Base-by-base conservation (phyloP, 2,888 invertebrate species). In the Dynastes grantii region DNA sequence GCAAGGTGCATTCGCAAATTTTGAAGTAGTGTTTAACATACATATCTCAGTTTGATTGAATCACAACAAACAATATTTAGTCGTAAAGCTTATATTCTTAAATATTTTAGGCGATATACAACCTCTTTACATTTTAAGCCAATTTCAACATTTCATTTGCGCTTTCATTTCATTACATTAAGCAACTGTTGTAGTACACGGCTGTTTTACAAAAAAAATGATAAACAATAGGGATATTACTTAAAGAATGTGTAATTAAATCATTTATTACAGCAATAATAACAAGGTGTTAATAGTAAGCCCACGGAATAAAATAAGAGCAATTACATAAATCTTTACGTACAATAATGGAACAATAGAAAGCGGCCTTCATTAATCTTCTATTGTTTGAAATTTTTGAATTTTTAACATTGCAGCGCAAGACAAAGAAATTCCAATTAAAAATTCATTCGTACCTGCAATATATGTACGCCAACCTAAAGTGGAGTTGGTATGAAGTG, bases 331-430 rank as follows among this genome's bases (percentile, higher is more conserved):
- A 61, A 73, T 73, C 58, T 61, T 40, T 22, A 29, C 11, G 5
- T 16, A 49, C 61, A 75, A 75, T 75, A 45, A 61, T 75, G 45
- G 49, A 75, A 75, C 73, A 75, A 75, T 75, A 45, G 73, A 75
- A 75, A 75, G 73, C 45, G 73, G 73, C 73, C 73, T 75, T 75
- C 73, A 75, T 49, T 75, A 75, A 63, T 61, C 61, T 40, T 40
- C 73, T 27, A 75, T 75, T 75, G 73, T 75, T 75, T 27, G 61
- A 1, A 37, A 75, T 75, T 45, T 61, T 61, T 75, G 9, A 45
- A 71, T 13, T 11, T 16, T 3, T 58, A 37, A 37, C 8, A 22
- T 40, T 13, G 40, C 45, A 22, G 40, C 22, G 40, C 16, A 9
- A 45, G 22, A 40, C 16, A 67, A 16, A 67, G 40, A 40, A 22